Base-by-base conservation (phyloP, 2,888 invertebrate species). In the Congeria kusceri region DNA sequence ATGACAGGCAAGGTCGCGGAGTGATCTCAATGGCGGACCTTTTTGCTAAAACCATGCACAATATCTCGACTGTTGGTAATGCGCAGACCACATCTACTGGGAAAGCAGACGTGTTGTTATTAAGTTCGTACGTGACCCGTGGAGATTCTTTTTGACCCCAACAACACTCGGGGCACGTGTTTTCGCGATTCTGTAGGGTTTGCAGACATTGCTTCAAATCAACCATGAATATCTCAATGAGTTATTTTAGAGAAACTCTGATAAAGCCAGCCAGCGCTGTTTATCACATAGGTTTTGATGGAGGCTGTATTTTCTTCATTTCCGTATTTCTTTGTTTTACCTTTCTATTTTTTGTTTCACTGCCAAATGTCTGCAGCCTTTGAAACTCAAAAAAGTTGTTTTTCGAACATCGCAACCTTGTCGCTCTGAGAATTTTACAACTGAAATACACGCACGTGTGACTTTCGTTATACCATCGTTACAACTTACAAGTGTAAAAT, bases 31-130 rank as follows among this genome's bases (percentile, higher is more conserved):
- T 64, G 46, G 64, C 64, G 64, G 56, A 71, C 56, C 25, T 44
- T 64, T 47, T 23, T 23, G 53, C 13, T 23, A 53, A 47, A 28
- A 62, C 62, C 27, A 20, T 56, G 53, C 62, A 29, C 57, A 57
- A 65, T 65, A 72, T 64, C 72, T 72, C 49, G 65, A 59, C 11
- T 27, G 59, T 73, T 65, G 74, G 71, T 81, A 75, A 80, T 65
- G 64, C 59, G 77, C 61, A 63, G 68, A 82, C 67, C 75, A 77
- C 83, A 74, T 80, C 62, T 68, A 61, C 68, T 61, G 66, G 57
- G 59, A 67, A 67, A 71, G 66, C 83, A 80, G 77, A 62, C 73
- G 71, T 77, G 77, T 79, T 80, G 20, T 79, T 83, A 83, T 77
- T 77, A 77, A 74, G 74, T 77, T 71, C 64, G 39, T 63, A 56